Conservation (phyloP, 1,140 invertebrate genomes). For the Atta colombica region DNA sequence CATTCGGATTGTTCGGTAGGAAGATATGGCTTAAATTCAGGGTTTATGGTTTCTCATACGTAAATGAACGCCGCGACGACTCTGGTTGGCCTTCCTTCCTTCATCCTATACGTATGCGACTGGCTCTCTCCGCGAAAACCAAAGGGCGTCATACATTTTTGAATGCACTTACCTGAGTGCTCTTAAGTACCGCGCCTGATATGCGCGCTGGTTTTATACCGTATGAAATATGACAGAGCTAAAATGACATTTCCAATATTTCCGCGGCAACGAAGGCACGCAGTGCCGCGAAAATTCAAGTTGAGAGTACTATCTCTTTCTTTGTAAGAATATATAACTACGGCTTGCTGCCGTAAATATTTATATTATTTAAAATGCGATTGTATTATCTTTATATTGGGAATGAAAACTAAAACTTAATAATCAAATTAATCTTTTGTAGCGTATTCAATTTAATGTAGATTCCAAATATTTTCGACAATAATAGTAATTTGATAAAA, state of each 20-base stretch:
- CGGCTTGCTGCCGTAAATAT: neutral
- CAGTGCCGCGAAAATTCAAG: constrained; percentile 63
- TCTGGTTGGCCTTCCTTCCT: constrained; percentile 17
- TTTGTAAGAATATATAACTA: constrained; percentile 6
- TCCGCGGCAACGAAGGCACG: constrained; percentile 53
- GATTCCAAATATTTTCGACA: neutral
- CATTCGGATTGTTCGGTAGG: constrained; percentile 67
- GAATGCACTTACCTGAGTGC: constrained; percentile 72
- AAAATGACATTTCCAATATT: constrained; percentile 69
- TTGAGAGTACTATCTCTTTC: constrained; percentile 50
- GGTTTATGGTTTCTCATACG: constrained; percentile 70
- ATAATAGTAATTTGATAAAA: neutral
- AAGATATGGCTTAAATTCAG: constrained; percentile 71
- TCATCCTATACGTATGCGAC: constrained; percentile 30
- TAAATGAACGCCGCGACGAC: constrained; percentile 64
- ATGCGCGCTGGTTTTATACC: constrained; percentile 65
- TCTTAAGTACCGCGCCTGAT: constrained; percentile 65
- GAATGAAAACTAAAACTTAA: neutral
- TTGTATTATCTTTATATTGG: neutral
- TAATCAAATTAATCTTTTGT: neutral
- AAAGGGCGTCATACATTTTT: constrained; percentile 72
- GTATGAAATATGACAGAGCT: constrained; percentile 65
- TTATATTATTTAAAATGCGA: constrained; percentile 21
- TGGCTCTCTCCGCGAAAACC: constrained; percentile 44
- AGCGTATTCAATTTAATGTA: neutral